Evolutionary conservation across 2,888 invertebrate genomes (phyloP).

Genomic region (Cylindroiulus punctatus): DNA sequence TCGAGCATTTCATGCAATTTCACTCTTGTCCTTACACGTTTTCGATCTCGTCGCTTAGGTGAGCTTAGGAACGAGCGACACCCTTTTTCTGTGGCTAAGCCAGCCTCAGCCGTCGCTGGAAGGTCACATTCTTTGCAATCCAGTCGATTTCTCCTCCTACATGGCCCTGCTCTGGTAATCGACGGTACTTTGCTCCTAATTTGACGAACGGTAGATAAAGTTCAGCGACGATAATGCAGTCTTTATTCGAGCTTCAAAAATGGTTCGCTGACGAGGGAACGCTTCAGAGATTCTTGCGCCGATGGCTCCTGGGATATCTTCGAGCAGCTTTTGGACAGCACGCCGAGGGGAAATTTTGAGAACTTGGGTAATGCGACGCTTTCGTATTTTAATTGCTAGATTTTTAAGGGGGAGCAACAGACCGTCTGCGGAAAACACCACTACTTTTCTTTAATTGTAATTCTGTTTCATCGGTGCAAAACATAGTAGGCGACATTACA

Average conservation of each 20-base stretch:
- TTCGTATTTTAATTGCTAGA: no score
- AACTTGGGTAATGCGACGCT: conserved; percentile 87
- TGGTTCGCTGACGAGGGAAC: conserved; percentile 90
- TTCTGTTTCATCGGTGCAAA: no score
- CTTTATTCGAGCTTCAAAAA: conserved; percentile 74
- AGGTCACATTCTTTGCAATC: conserved; percentile 90
- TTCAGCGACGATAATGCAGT: no score
- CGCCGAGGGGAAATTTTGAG: conserved; percentile 92
- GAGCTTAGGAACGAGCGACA: conserved; percentile 88
- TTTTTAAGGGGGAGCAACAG: no score
- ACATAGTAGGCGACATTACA: no score
- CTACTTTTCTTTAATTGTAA: no score
- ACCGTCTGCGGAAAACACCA: no score
- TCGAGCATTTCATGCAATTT: no score
- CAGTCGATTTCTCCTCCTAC: conserved; percentile 78
- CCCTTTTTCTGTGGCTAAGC: conserved; percentile 79
- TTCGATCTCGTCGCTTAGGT: conserved; percentile 61
- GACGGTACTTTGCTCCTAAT: no score
- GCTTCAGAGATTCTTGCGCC: conserved; percentile 78
- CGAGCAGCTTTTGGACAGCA: conserved; percentile 79
- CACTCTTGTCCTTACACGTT: not conserved
- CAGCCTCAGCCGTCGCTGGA: conserved; percentile 74
- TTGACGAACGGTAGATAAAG: no score
- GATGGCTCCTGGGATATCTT: conserved; percentile 86
- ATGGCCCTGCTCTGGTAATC: conserved; percentile 88